A percentile compares a stretch with the other conserved stretches of the same genome.
Conservation (phyloP, 2,888 invertebrate species). For the Lamellibrachia columna region DNA sequence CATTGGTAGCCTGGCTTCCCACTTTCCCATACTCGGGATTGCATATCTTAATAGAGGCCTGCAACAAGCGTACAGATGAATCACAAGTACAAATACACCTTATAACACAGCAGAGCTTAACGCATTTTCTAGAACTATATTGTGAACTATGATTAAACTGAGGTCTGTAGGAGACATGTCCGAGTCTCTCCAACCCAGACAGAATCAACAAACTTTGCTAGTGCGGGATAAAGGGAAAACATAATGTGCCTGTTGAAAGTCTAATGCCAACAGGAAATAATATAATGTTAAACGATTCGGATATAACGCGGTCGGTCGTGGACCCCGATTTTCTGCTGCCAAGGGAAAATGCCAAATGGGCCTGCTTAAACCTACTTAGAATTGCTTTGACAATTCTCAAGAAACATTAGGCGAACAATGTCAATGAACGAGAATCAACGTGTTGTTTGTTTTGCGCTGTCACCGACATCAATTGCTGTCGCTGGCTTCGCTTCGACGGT, state of each 20-base stretch:
- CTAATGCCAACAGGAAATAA: not conserved
- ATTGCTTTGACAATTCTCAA: no score
- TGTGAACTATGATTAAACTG: no score
- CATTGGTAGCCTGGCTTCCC: constrained; percentile 58
- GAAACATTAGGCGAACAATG: no score
- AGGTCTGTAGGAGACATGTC: not conserved
- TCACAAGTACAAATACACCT: constrained; percentile 17
- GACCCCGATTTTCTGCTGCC: no score
- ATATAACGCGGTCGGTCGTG: no score
- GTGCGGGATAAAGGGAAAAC: not conserved
- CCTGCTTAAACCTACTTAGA: no score
- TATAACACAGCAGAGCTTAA: not conserved
- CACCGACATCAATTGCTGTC: no score
- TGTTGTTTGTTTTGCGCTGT: no score
- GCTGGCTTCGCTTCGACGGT: no score
- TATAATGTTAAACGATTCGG: not conserved
- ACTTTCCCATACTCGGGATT: constrained; percentile 61
- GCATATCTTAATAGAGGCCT: constrained; percentile 64
- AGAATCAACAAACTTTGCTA: not conserved
- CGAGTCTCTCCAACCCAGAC: not conserved
- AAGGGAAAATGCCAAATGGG: no score
- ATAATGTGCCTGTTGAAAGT: not conserved
- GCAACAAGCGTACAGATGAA: not conserved
- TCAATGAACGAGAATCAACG: no score
- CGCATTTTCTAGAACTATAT: no score